These are phyloP conservation scores for Patella depressa DNA, from an alignment of 2,888 invertebrate species.

Conservation along the genomic window DNA sequence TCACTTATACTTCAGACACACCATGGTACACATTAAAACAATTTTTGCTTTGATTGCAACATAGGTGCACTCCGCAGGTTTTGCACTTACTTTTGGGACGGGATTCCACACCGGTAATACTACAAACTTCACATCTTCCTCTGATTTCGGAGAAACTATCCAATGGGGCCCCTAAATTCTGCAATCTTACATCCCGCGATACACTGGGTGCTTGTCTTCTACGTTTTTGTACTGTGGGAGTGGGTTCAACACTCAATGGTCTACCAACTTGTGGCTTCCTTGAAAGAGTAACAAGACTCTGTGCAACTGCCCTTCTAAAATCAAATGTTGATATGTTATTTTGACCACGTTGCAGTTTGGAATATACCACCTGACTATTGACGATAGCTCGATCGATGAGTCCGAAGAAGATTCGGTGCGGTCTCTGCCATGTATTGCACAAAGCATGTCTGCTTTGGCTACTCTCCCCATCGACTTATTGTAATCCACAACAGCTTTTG, in stretches of 20 bases:
- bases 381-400: not conserved
- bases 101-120: not conserved
- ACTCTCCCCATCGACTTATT: conserved; percentile 1
- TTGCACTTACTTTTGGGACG: not conserved
- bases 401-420: not conserved
- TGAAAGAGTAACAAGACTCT: not conserved
- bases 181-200: not conserved
- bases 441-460: not conserved
- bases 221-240: not conserved
- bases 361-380: not conserved
- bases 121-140: conserved; percentile 3
- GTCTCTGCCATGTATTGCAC: not conserved
- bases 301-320: not conserved
- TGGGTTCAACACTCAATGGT: too few relatives aligned
- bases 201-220: not conserved
- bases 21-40: not conserved
- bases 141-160: not conserved
- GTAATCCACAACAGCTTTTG: not conserved
- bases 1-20: too few relatives aligned
- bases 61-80: not conserved
- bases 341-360: not conserved
- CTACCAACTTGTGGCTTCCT: conserved; percentile 4
- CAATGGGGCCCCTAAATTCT: not conserved
- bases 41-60: not conserved
- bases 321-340: not conserved